Conservation (phyloP, 2,113 vertebrate genomes). For the Saguinus midas region DNA sequence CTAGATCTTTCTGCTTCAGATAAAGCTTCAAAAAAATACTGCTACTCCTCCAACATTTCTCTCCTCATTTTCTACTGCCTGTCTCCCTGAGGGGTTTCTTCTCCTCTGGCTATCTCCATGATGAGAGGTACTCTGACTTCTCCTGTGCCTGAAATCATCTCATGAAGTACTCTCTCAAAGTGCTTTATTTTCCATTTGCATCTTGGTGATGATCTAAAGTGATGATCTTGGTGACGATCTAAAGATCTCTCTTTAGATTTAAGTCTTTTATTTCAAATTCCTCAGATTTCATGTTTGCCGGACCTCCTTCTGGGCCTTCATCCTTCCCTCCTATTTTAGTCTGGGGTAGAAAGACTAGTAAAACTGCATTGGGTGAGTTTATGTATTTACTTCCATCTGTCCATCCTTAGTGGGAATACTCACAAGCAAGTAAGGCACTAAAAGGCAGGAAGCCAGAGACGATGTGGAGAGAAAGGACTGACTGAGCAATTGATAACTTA, state of each 20-base stretch:
- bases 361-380: background rate
- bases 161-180: background rate
- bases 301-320: background rate
- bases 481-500: background rate
- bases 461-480: background rate
- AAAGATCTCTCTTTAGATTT: background rate
- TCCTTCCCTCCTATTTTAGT: background rate
- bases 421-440: background rate
- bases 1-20: slow-evolving; percentile 12
- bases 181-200: background rate
- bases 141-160: background rate
- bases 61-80: background rate
- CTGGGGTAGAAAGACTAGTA: background rate
- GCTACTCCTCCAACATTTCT: background rate
- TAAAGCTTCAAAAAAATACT: background rate
- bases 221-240: background rate
- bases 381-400: slow-evolving; percentile 1
- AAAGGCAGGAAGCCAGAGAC: background rate
- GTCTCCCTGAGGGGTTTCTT: background rate
- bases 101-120: background rate
- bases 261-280: background rate
- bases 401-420: background rate
- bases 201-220: background rate
- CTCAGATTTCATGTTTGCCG: background rate
- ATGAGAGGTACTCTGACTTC: background rate